Base-by-base conservation (phyloP, 2,888 invertebrate species). In the Syrphus vitripennis region DNA sequence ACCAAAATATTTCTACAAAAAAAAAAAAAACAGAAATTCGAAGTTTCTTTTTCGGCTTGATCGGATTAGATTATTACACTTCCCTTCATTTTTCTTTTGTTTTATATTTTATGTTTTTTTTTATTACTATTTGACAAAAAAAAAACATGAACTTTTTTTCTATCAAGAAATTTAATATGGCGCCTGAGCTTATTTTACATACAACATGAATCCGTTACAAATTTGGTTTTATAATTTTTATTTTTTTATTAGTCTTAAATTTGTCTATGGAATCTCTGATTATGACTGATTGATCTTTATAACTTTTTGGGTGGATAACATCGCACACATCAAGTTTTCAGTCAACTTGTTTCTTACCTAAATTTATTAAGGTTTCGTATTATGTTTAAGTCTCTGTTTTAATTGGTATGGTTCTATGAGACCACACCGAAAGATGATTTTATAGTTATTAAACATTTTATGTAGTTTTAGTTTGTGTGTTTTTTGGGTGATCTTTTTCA, bases 1-100 rank as follows among this genome's bases (percentile, higher is more conserved):
- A 86, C 81, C 77, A 86, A 86, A 81, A 72, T 76, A 63, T 77
- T 12, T 3, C 31, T 31, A 9, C 2, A 55, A 34, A 31, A 37
- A 59, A 34, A 34, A 5, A n/a, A 59, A 34, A 34, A 5, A n/a
- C 5, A 57, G 19, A 19, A 55, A 24, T 2, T 31, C 14, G 10
- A 72, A 70, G 55, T 59, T 61, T 72, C 59, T 42, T 34, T 65
- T 72, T 61, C 55, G 72, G 65, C 72, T 86, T 86, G 77, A 86
- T 81, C 84, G 72, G 84, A 86, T 86, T 86, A 86, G 81, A 82
- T 84, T 81, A 81, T 76, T 74, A 77, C 76, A 83, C 57, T 81
- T 79, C 57, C 61, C 82, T 63, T 65, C 61, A 31, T 69, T 31
- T 67, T 48, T n/a, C 26, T 29, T 48, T 34, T 71, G 21, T 50